Base-by-base conservation (phyloP, 2,113 vertebrate species). In the Ciconia stormi region DNA sequence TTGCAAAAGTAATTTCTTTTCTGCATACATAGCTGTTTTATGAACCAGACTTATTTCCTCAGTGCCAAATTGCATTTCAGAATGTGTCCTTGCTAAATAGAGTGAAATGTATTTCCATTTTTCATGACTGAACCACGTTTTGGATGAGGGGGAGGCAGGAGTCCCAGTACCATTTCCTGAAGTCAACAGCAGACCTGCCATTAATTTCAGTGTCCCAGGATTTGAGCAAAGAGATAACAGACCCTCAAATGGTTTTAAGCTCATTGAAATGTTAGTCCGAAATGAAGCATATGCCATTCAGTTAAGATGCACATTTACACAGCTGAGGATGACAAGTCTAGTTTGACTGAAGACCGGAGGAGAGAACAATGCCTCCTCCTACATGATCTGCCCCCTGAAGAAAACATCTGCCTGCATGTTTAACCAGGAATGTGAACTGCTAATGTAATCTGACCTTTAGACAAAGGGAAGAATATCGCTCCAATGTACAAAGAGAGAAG, bases 401-500 rank as follows among this genome's bases (percentile, higher is more conserved):
- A 98, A 98, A 98, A 98, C 97, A 98, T 97, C 98, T 98, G 97
- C 90, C 94, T 95, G 88, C 87, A 93, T 93, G 55, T 93, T 98
- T 93, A 87, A 95, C 94, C 89, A 84, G 90, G 90, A 97, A 97
- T 79, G 87, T 97, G 94, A 97, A 91, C 96, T 96, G 79, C 93
- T 97, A 96, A 96, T 93, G 77, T 66, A 94, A 97, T 92, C 85
- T 94, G 97, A 97, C 96, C 55, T 97, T 90, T 67, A 92, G 66
- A 85, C 82, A 93, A 94, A 97, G 74, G 96, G 38, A 83, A 88
- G 42, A 67, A 46, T 44, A 87, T 40, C 23, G 63, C 69, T 84
- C 56, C 81, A 78, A 86, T 66, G 74, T 65, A 87, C 52, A 93
- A 95, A 74, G 9, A 92, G 44, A 72, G 79, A 97, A 71, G 81